Base-by-base conservation (phyloP, 2,113 vertebrate genomes). In the Anolis sagrei region DNA sequence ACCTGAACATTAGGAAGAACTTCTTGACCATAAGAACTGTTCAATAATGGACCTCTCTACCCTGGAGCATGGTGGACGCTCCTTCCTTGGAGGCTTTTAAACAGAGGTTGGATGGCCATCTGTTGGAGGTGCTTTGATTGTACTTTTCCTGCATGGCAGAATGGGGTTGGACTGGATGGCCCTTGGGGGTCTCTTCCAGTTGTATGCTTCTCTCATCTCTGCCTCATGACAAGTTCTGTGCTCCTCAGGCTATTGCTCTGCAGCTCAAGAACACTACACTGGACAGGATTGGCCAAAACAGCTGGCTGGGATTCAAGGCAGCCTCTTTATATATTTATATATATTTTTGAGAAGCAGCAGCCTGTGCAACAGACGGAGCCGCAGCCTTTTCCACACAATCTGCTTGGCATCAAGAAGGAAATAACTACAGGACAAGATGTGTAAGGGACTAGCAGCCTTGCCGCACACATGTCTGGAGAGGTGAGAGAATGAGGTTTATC, bases 391-490 rank as follows among this genome's bases (percentile, higher is more conserved):
- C 34, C 36, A 80, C 86, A 85, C 68, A 16, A 69, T 64, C 51
- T 86, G 34, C 64, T 76, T 81, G 51, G 62, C 85, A 44, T 74
- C 2, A 84, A 92, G 84, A 58, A 82, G 14, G 77, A 23, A 18
- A 87, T 34, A 64, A 86, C 18, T 68, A 39, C 49, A 62, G 62
- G 77, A 86, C 89, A 94, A 89, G 76, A 95, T 95, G 94, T 95
- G 94, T 81, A 95, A 95, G 88, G 94, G 94, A 86, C 87, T 95
- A 13, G 94, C 93, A 66, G 94, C 94, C 16, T 74, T 95, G 87
- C 94, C 94, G 36, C 94, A 95, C 58, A 94, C 94, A 4, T 95
- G 94, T 69, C 94, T 95, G 93, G 93, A 95, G 81, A 95, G 94
- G 94, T 95, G 87, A 95, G 93, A 82, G 51, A 25, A 58, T 23